Evolutionary conservation across 1,140 invertebrate species (phyloP).

Genomic region (Araneus ventricosus): DNA sequence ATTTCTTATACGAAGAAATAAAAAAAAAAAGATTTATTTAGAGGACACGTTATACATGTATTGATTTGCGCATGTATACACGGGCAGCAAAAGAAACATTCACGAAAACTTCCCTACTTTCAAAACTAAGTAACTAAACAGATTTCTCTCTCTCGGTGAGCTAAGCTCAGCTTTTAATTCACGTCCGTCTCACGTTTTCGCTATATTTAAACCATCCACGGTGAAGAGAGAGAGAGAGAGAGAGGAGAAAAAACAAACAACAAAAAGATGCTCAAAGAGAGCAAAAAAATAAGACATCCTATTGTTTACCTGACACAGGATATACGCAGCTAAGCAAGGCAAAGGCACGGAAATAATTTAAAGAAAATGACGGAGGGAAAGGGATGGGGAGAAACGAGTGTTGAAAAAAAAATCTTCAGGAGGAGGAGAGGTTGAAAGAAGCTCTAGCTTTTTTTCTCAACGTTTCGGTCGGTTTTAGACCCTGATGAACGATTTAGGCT

Average conservation of each 20-base stretch:
- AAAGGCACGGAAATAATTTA: constrained; percentile 65
- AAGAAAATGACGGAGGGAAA: constrained; percentile 29
- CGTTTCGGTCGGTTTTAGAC: constrained; percentile 37
- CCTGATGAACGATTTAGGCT: constrained; percentile 58
- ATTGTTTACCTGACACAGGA: constrained; percentile 73
- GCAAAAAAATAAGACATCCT: constrained; percentile 70
- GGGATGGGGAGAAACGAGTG: neutral
- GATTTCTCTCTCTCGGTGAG: neutral
- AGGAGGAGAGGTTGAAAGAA: constrained; percentile 39
- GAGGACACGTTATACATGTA: too few relatives aligned
- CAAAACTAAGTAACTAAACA: neutral
- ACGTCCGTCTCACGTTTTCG: constrained; percentile 49
- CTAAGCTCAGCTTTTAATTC: constrained; percentile 65
- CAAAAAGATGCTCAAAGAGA: neutral
- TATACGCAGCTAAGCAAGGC: constrained; percentile 70
- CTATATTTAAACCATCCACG: constrained; percentile 70
- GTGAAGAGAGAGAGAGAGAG: constrained; percentile 36
- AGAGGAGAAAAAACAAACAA: constrained; percentile 5
- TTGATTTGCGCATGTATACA: too few relatives aligned
- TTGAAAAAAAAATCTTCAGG: neutral
- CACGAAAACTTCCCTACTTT: too few relatives aligned
- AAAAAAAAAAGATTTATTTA: too few relatives aligned
- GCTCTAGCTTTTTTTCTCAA: neutral
- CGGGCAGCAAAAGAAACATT: too few relatives aligned
- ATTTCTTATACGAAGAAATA: too few relatives aligned